These are phyloP conservation scores for Sapayoa aenigma DNA, from an alignment of 2,113 vertebrate genomes.

Conservation along the genomic window DNA sequence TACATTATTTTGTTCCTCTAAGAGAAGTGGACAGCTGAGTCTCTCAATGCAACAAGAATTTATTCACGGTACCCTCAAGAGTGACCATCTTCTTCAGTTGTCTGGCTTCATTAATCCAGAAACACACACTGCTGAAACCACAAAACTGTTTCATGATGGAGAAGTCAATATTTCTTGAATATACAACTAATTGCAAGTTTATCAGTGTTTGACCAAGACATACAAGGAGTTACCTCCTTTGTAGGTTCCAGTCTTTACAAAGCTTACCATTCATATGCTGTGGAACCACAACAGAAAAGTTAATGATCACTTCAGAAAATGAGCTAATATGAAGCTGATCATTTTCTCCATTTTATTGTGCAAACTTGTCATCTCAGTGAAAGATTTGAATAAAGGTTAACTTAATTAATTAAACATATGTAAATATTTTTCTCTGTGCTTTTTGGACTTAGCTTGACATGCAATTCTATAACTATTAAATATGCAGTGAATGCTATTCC, in stretches of 20 bases:
- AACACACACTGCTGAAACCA: not conserved
- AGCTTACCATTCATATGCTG: not conserved
- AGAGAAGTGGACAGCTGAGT: not conserved
- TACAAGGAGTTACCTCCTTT: conserved; percentile 75
- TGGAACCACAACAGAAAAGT: not conserved
- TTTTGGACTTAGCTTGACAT: not conserved
- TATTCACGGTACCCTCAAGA: not conserved
- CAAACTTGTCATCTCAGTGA: not conserved
- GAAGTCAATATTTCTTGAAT: conserved; percentile 72
- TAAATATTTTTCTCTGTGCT: not conserved
- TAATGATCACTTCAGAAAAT: not conserved
- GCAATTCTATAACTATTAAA: not conserved
- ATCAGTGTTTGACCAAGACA: conserved; percentile 78
- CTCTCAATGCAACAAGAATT: not conserved
- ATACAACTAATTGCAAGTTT: conserved; percentile 79
- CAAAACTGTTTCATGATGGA: conserved; percentile 68
- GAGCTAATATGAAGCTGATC: not conserved
- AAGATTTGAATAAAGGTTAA: not conserved
- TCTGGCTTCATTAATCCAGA: not conserved
- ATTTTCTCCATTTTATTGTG: not conserved
- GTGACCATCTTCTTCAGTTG: not conserved
- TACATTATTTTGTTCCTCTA: not conserved
- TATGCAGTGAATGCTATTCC: not conserved
- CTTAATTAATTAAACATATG: not conserved
- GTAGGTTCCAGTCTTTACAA: conserved; percentile 42